Conservation (phyloP, 2,113 vertebrate genomes). For the human region GRCh38 chrX:50712501-50713000, state of each 20-base stretch:
- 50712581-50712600: neutral
- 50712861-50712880: constrained; percentile 14
- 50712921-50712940: neutral
- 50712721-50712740: constrained; percentile 17
- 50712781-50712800: neutral
- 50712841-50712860: neutral
- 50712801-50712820: constrained; percentile 12
- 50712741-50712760: neutral
- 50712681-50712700: neutral
- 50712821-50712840: constrained; percentile 40
- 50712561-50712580: too few species aligned
- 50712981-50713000: neutral
- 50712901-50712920: neutral
- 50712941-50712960: neutral
- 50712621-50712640: neutral
- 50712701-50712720: neutral
- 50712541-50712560: too few species aligned
- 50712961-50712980: neutral
- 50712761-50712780: neutral
- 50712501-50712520: too few species aligned
- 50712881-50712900: neutral
- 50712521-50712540: too few species aligned
- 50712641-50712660: constrained; percentile 11
- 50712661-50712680: neutral
- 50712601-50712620: neutral